Percentiles rank a stretch among this genome's conserved stretches.
These are phyloP conservation scores for Diploptera punctata DNA, from an alignment of 2,888 invertebrate species.

Conservation along the genomic window DNA sequence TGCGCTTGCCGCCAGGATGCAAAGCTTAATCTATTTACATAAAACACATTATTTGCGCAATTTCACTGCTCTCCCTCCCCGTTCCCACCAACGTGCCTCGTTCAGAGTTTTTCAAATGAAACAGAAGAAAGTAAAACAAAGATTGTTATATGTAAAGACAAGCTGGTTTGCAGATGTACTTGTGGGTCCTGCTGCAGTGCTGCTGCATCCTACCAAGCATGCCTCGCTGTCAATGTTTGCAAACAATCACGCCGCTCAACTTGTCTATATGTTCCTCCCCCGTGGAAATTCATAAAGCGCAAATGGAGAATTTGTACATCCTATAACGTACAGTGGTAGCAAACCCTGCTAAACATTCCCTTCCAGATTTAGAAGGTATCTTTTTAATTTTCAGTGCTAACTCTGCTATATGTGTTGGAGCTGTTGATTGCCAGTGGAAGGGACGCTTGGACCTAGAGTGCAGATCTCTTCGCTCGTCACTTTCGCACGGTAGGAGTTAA, in stretches of 20 bases:
- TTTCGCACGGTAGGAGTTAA: neutral
- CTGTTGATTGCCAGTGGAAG: neutral
- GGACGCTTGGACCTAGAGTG: constrained; percentile 13
- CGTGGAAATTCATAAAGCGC: too few species aligned
- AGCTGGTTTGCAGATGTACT: too few species aligned
- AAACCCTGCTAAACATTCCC: neutral
- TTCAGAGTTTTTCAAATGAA: neutral
- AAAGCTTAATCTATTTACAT: neutral
- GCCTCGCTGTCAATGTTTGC: too few species aligned
- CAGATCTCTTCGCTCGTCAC: neutral
- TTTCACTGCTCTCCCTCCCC: constrained; percentile 9
- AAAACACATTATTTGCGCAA: constrained; percentile 9
- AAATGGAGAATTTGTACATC: too few species aligned
- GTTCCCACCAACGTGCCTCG: neutral
- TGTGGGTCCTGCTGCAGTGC: too few species aligned
- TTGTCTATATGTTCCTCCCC: too few species aligned
- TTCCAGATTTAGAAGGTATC: constrained; percentile 1
- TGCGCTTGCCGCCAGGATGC: constrained; percentile 23
- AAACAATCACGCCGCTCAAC: too few species aligned
- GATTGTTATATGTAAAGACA: too few species aligned
- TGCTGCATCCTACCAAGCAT: neutral
- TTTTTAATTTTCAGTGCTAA: constrained; percentile 20
- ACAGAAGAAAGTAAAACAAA: too few species aligned
- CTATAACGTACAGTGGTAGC: neutral
- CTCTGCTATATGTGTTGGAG: constrained; percentile 15